phyloP scores from a whole-genome alignment of 2,113 vertebrate genomes.

The Muntiacus muntjak region DNA sequence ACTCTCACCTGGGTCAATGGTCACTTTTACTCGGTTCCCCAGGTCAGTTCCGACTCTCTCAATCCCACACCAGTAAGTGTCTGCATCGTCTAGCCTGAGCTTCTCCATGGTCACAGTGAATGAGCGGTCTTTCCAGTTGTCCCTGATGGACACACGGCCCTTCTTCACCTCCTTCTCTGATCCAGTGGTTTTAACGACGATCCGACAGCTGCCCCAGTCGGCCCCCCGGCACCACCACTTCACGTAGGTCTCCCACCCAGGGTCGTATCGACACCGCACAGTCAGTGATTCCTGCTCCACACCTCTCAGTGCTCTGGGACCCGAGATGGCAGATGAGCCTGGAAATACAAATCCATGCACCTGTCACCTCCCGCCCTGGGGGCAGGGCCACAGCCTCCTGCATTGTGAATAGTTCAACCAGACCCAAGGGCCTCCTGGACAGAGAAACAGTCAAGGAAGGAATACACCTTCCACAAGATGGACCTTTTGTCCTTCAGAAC shows the following conservation, averaged over 20 bases:
- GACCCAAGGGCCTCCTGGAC: neutral
- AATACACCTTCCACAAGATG: neutral
- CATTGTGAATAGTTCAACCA: accelerated
- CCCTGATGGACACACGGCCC: conserved; percentile 28
- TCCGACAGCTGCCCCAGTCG: accelerated
- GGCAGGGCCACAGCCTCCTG: neutral
- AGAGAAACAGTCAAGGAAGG: neutral
- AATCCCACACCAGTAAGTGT: conserved; percentile 68
- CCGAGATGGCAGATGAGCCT: neutral
- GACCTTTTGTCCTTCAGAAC: neutral
- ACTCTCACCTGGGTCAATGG: conserved; percentile 46
- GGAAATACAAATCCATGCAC: neutral
- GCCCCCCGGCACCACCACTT: conserved; percentile 70
- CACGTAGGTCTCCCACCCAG: accelerated
- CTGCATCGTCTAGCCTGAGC: neutral
- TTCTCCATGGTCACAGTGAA: conserved; percentile 46
- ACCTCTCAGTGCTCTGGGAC: accelerated
- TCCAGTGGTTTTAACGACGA: neutral
- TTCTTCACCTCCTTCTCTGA: accelerated
- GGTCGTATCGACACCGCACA: accelerated
- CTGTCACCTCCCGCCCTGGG: no score
- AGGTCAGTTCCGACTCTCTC: accelerated
- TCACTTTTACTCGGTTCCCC: accelerated
- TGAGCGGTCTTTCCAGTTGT: accelerated
- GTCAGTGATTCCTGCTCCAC: accelerated